These are phyloP conservation scores for Dendroctonus valens DNA, from an alignment of 1,140 invertebrate genomes.

Conservation along the genomic window DNA sequence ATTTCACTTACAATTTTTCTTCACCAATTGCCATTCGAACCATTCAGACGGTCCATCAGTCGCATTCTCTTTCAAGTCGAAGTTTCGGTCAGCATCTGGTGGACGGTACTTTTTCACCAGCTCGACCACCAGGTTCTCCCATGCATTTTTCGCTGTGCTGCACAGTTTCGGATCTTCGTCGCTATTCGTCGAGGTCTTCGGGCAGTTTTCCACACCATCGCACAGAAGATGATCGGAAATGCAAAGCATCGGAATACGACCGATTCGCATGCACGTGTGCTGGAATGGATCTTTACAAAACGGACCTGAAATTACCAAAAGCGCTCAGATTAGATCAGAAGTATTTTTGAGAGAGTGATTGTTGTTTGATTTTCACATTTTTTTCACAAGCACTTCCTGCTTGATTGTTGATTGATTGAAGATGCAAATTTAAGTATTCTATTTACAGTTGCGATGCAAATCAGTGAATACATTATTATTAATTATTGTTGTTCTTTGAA, in stretches of 20 bases:
- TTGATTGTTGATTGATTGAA: too few species aligned
- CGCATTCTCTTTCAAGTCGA: slow-evolving; percentile 11
- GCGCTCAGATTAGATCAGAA: background rate
- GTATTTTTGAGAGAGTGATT: too few species aligned
- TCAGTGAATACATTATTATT: too few species aligned
- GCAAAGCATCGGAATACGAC: slow-evolving; percentile 54
- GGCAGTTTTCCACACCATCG: slow-evolving; percentile 61
- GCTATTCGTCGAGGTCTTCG: slow-evolving; percentile 54
- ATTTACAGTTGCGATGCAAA: too few species aligned
- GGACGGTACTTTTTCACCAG: slow-evolving; percentile 37
- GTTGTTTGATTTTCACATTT: too few species aligned
- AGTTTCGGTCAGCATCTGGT: slow-evolving; percentile 16
- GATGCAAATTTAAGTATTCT: too few species aligned
- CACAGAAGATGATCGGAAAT: slow-evolving; percentile 61
- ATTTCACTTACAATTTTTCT: slow-evolving; percentile 23
- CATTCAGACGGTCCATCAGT: slow-evolving; percentile 17
- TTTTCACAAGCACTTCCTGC: too few species aligned
- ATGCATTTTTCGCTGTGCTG: slow-evolving; percentile 42
- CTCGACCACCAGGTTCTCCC: slow-evolving; percentile 36
- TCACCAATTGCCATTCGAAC: slow-evolving; percentile 26
- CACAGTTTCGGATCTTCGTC: slow-evolving; percentile 56
- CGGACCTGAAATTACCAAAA: slow-evolving; percentile 30
- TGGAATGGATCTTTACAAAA: slow-evolving; percentile 40
- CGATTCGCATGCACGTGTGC: slow-evolving; percentile 45
- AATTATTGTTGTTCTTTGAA: too few species aligned